Evolutionary conservation across 2,113 vertebrate species (phyloP).

Genomic region (Ophthalmolycus amberensis): DNA sequence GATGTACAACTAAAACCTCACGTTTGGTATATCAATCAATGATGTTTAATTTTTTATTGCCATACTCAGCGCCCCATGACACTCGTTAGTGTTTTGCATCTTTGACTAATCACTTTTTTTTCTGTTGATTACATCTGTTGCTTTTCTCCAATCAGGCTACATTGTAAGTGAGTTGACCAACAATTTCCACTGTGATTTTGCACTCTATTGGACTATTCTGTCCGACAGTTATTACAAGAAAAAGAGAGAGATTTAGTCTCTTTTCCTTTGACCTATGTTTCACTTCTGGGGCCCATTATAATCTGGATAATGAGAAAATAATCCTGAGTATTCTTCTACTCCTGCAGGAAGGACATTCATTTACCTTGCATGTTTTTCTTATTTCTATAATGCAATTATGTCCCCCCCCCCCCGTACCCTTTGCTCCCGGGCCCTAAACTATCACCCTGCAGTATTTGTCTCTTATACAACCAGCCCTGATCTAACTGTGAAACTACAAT

Average conservation of each 20-base stretch:
- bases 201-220: not conserved
- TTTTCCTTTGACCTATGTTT: conserved; percentile 55
- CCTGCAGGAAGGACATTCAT: conserved; percentile 65
- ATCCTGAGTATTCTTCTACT: conserved; percentile 54
- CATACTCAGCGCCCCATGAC: not conserved
- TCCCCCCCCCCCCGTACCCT: not conserved
- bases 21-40: not conserved
- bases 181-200: conserved; percentile 1
- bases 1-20: not conserved
- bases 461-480: conserved; percentile 35
- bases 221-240: conserved; percentile 6
- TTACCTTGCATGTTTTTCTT: conserved; percentile 58
- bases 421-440: conserved; percentile 45
- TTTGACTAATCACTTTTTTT: conserved; percentile 3
- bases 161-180: not conserved
- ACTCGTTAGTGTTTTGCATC: conserved; percentile 18
- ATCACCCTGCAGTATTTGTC: conserved; percentile 46
- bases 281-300: conserved; percentile 46
- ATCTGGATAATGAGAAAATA: conserved; percentile 65
- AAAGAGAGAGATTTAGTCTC: not conserved
- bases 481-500: conserved; percentile 29
- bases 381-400: conserved; percentile 62
- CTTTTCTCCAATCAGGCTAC: not conserved
- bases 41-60: conserved; percentile 30
- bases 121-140: conserved; percentile 5